phyloP scores from a whole-genome alignment of 2,888 invertebrate genomes.

The Xestia rhomboidea region DNA sequence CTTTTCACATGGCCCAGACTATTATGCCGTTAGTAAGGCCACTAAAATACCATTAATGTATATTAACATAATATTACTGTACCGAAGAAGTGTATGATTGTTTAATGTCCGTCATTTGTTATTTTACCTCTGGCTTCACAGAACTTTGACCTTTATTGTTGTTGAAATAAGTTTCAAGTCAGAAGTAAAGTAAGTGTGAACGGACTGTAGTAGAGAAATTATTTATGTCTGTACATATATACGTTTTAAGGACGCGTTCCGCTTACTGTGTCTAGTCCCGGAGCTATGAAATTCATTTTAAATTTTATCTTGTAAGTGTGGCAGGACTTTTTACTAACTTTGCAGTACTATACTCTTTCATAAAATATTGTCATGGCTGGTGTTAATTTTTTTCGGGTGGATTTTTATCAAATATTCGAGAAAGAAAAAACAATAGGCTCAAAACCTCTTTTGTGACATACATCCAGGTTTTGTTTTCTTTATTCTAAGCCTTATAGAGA shows the following conservation, averaged over 20 bases:
- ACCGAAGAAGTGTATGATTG: constrained; percentile 42
- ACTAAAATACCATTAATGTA: constrained; percentile 10
- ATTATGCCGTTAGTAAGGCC: constrained; percentile 24
- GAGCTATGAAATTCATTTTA: constrained; percentile 68
- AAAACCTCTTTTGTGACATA: background rate
- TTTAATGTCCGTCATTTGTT: constrained; percentile 8
- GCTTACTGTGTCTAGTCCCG: constrained; percentile 80
- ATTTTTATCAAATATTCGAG: background rate
- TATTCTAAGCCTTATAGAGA: background rate
- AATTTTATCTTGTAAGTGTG: constrained; percentile 47
- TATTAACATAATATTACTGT: constrained; percentile 29
- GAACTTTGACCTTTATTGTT: background rate
- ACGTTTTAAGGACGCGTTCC: constrained; percentile 58
- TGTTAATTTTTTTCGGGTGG: constrained; percentile 29
- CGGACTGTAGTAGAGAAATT: constrained; percentile 31
- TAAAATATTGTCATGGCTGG: background rate
- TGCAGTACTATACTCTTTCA: constrained; percentile 9
- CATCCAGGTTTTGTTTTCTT: background rate
- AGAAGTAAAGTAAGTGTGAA: background rate
- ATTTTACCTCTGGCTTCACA: background rate
- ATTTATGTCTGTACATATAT: constrained; percentile 63
- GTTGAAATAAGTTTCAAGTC: background rate
- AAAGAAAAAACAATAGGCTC: background rate
- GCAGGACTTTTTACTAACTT: constrained; percentile 26
- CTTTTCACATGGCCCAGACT: constrained; percentile 1